These are phyloP conservation scores for Hippocampus kuda DNA, from an alignment of 2,797 vertebrate genomes.

Conservation along the genomic window DNA sequence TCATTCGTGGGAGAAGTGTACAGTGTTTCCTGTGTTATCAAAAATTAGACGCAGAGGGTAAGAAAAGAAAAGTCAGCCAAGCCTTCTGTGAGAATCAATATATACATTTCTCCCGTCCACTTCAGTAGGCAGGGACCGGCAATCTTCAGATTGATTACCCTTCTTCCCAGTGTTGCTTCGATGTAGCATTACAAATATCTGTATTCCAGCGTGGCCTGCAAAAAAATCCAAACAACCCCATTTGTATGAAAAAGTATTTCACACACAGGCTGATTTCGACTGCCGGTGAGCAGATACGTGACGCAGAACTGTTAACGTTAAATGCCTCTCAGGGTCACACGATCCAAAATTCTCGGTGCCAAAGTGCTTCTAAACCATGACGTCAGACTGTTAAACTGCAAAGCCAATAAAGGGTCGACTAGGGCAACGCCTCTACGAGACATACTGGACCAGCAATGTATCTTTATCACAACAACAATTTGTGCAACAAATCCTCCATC, in stretches of 20 bases:
- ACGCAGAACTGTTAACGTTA: no score
- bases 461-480: conserved; percentile 15
- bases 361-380: not conserved
- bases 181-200: conserved; percentile 22
- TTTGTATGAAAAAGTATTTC: conserved; percentile 20
- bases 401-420: not conserved
- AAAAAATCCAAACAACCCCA: conserved; percentile 25
- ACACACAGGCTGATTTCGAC: conserved; percentile 8
- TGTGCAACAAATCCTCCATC: not conserved
- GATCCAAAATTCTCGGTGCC: conserved; percentile 3
- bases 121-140: conserved; percentile 13
- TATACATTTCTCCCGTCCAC: conserved; percentile 23
- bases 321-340: not conserved
- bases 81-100: conserved; percentile 40
- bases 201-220: conserved; percentile 20
- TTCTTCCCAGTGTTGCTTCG: conserved; percentile 21
- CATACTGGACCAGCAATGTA: conserved; percentile 20
- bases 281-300: no score
- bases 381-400: not conserved
- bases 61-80: conserved; percentile 22
- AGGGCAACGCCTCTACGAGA: not conserved
- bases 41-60: conserved; percentile 14
- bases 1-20: not conserved
- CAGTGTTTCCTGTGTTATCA: not conserved
- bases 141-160: conserved; percentile 28